A percentile compares a stretch with the other conserved stretches of the same genome.
phyloP scores from a whole-genome alignment of 2,797 vertebrate species.

The Diglossa cyanea region DNA sequence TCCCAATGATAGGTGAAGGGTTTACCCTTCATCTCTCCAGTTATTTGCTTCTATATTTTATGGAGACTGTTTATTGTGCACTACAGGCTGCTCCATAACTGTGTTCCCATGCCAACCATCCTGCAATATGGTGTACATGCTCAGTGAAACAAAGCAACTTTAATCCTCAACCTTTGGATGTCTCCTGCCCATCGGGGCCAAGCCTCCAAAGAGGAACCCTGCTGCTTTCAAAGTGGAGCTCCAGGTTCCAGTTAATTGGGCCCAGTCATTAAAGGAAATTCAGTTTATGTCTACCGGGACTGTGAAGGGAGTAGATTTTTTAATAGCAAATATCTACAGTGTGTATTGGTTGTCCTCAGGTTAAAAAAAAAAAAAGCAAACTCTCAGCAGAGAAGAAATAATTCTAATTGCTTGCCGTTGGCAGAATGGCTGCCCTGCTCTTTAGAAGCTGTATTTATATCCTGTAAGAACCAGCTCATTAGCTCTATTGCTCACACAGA shows the following conservation, averaged over 20 bases:
- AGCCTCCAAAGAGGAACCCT: constrained; percentile 37
- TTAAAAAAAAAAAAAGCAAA: constrained; percentile 8
- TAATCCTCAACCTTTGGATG: constrained; percentile 58
- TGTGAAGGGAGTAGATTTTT: constrained; percentile 21
- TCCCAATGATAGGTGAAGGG: constrained; percentile 16
- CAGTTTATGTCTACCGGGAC: constrained; percentile 32
- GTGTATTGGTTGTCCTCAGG: constrained; percentile 21
- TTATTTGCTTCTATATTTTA: constrained; percentile 25
- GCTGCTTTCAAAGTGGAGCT: constrained; percentile 56
- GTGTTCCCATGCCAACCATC: constrained; percentile 66
- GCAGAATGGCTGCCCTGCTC: constrained; percentile 56
- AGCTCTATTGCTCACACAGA: constrained; percentile 57
- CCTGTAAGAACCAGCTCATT: constrained; percentile 53
- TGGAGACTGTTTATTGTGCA: constrained; percentile 28
- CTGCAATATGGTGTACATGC: constrained; percentile 1
- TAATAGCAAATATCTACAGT: constrained; percentile 57
- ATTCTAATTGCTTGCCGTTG: constrained; percentile 59
- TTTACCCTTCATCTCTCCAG: constrained; percentile 12
- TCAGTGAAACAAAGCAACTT: constrained; percentile 57
- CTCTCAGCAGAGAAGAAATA: constrained; percentile 47
- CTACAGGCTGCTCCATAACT: constrained; percentile 30
- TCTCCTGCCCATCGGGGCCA: constrained; percentile 19
- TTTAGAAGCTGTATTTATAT: constrained; percentile 57
- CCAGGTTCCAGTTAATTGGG: constrained; percentile 58
- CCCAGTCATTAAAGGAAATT: constrained; percentile 56